These are phyloP conservation scores for Pycnomerus fuliginosus DNA, from an alignment of 2,888 invertebrate genomes.

Conservation along the genomic window DNA sequence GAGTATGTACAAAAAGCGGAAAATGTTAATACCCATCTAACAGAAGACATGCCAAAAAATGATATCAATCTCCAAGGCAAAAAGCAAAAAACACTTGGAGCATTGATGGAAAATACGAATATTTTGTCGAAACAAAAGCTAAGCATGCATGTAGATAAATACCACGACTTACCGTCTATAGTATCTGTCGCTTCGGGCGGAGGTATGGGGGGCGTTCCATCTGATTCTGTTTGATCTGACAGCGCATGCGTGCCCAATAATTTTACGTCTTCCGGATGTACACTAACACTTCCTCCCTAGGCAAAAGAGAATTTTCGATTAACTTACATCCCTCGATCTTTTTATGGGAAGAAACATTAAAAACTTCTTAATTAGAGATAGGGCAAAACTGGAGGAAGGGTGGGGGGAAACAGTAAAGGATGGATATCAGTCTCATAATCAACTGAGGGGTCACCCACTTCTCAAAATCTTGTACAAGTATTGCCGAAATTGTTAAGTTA, in stretches of 20 bases:
- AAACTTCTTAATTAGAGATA: no score
- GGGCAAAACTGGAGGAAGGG: no score
- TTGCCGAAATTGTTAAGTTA: no score
- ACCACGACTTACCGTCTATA: constrained; percentile 68
- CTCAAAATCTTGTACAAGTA: no score
- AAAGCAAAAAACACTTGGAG: not conserved
- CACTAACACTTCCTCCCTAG: constrained; percentile 53
- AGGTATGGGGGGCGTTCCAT: constrained; percentile 62
- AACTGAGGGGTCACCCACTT: no score
- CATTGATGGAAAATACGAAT: not conserved
- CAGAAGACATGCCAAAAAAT: constrained; percentile 16
- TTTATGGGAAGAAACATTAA: no score
- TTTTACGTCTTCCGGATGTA: constrained; percentile 60
- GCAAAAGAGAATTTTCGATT: no score
- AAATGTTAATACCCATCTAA: constrained; percentile 18
- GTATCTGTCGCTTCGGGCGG: constrained; percentile 71
- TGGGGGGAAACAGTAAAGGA: no score
- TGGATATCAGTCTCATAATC: no score
- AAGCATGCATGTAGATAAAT: constrained; percentile 11
- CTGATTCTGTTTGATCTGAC: constrained; percentile 61
- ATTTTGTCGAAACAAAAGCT: constrained; percentile 8
- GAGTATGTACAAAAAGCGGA: constrained; percentile 17
- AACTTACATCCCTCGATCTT: no score
- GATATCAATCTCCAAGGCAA: constrained; percentile 13
- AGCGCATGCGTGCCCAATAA: constrained; percentile 63